phyloP scores from a whole-genome alignment of 2,113 vertebrate species.

The Oxygymnocypris stewartii region DNA sequence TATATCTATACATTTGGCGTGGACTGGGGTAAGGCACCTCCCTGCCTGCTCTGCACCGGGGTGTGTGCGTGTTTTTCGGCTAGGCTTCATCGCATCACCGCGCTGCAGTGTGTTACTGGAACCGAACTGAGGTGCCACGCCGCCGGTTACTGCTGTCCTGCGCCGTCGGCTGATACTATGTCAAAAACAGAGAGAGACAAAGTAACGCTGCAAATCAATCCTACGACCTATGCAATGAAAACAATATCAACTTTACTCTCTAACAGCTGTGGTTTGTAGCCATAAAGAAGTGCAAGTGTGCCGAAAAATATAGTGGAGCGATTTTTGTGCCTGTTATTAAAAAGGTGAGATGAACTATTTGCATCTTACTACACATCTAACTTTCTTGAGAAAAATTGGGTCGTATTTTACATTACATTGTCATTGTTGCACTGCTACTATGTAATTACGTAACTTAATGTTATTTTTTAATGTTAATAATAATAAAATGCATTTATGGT shows the following conservation, averaged over 20 bases:
- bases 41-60: conserved; percentile 49
- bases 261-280: conserved; percentile 45
- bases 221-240: conserved; percentile 52
- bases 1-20: conserved; percentile 37
- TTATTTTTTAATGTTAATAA: not conserved
- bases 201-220: conserved; percentile 23
- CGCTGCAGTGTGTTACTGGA: conserved; percentile 54
- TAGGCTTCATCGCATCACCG: conserved; percentile 61
- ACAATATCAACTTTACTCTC: conserved; percentile 31
- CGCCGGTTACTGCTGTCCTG: conserved; percentile 35
- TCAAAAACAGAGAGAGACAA: conserved; percentile 31
- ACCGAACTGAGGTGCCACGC: conserved; percentile 50
- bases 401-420: not conserved
- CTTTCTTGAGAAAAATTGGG: not conserved
- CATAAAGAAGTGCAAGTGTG: conserved; percentile 50
- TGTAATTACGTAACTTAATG: not conserved
- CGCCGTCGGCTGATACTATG: conserved; percentile 39
- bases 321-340: conserved; percentile 36
- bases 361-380: not conserved
- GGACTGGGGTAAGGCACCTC: conserved; percentile 54
- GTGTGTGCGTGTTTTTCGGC: conserved; percentile 41
- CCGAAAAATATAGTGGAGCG: conserved; percentile 23
- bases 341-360: conserved; percentile 39
- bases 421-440: not conserved
- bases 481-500: not conserved